Evolutionary conservation across 2,113 vertebrate genomes (phyloP).

Genomic region (Poicephalus gulielmi): DNA sequence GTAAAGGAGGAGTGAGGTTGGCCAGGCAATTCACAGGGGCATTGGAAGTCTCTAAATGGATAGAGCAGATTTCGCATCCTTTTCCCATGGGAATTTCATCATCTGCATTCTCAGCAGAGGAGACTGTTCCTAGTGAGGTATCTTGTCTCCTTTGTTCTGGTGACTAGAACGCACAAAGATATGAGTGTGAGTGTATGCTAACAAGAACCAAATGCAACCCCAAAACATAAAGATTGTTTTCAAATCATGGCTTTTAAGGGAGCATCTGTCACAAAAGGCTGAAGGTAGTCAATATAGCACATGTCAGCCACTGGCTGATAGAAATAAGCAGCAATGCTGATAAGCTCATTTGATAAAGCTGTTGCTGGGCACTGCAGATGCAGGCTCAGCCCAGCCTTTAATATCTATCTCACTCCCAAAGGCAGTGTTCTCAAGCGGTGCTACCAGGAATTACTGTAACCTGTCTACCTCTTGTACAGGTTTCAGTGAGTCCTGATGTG

Average conservation of each 20-base stretch:
- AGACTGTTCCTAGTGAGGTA: background rate
- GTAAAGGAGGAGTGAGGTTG: background rate
- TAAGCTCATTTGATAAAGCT: constrained; percentile 36
- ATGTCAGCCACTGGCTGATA: background rate
- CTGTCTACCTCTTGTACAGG: background rate
- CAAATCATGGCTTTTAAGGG: background rate
- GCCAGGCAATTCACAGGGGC: background rate
- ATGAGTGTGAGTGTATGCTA: rapidly evolving
- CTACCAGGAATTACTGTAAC: background rate
- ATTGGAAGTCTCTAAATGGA: background rate
- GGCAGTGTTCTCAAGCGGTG: background rate
- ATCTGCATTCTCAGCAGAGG: background rate
- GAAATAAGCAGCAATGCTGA: background rate
- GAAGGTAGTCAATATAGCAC: background rate
- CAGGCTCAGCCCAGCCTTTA: background rate
- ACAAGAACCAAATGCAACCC: background rate
- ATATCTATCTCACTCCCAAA: background rate
- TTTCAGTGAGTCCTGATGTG: background rate
- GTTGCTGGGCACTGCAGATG: constrained; percentile 2
- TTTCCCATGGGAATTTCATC: background rate
- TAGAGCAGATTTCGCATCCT: background rate
- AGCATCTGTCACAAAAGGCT: background rate
- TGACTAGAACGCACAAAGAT: background rate
- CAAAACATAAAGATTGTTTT: background rate
- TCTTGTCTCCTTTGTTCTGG: background rate